Evolutionary conservation across 2,113 vertebrate species (phyloP).

Genomic region (Galemys pyrenaicus): DNA sequence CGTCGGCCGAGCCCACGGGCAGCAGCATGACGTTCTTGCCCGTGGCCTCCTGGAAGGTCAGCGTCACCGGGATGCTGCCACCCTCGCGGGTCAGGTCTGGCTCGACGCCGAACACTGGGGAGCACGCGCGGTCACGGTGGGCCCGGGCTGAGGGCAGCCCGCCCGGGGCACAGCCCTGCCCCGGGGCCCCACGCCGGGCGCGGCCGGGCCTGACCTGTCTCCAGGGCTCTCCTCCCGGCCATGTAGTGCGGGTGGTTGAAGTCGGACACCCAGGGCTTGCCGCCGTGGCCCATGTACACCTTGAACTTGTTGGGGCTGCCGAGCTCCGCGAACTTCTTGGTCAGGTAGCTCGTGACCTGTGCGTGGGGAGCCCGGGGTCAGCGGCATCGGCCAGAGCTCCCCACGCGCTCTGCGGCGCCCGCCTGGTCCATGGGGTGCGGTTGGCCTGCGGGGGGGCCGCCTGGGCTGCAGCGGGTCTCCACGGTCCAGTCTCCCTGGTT

Average conservation of each 20-base stretch:
- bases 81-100: slow-evolving; percentile 97
- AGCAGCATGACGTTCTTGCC: slow-evolving; percentile 97
- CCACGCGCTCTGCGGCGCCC: too few relatives aligned
- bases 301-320: slow-evolving; percentile 94
- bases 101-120: slow-evolving; percentile 94
- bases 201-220: slow-evolving; percentile 92
- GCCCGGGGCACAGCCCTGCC: too few relatives aligned
- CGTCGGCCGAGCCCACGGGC: slow-evolving; percentile 95
- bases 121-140: too few relatives aligned
- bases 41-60: slow-evolving; percentile 98
- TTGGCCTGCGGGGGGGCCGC: too few relatives aligned
- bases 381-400: too few relatives aligned
- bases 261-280: slow-evolving; percentile 97
- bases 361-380: too few relatives aligned
- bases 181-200: too few relatives aligned
- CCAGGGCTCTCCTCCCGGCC: slow-evolving; percentile 95
- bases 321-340: slow-evolving; percentile 90
- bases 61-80: slow-evolving; percentile 96
- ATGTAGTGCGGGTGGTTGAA: slow-evolving; percentile 97
- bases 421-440: too few relatives aligned
- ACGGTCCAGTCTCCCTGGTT: too few relatives aligned
- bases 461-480: too few relatives aligned
- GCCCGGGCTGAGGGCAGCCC: too few relatives aligned
- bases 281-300: slow-evolving; percentile 91
- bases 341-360: slow-evolving; percentile 90